phyloP scores from a whole-genome alignment of 2,113 vertebrate species.

The Taxidea taxus region DNA sequence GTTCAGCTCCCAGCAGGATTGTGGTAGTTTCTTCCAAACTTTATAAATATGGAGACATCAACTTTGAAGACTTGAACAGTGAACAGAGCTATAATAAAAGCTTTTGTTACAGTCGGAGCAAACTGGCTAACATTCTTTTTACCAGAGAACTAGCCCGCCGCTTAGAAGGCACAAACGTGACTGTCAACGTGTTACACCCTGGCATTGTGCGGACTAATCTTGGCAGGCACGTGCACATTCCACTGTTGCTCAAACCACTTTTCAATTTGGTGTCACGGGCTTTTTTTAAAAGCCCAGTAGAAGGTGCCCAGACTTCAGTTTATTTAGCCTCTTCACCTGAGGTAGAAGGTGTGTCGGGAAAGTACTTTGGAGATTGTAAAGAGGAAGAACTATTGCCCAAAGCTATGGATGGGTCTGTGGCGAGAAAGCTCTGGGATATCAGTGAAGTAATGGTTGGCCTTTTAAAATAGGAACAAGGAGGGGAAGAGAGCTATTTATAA shows the following conservation, averaged over 20 bases:
- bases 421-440: slow-evolving; percentile 93
- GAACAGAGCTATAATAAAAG: slow-evolving; percentile 91
- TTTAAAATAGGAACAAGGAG: slow-evolving; percentile 79
- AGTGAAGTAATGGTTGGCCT: slow-evolving; percentile 95
- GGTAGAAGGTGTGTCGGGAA: slow-evolving; percentile 91
- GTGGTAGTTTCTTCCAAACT: slow-evolving; percentile 96
- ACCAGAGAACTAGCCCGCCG: slow-evolving; percentile 88
- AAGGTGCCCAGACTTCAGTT: slow-evolving; percentile 94
- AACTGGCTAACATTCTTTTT: slow-evolving; percentile 95
- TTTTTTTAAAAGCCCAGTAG: slow-evolving; percentile 92
- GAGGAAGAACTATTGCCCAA: slow-evolving; percentile 91
- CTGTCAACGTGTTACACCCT: slow-evolving; percentile 92
- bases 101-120: slow-evolving; percentile 95
- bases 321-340: slow-evolving; percentile 93
- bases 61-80: slow-evolving; percentile 96
- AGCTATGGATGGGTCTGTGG: slow-evolving; percentile 89
- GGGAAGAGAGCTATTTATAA: not conserved
- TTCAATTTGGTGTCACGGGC: slow-evolving; percentile 90
- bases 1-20: slow-evolving; percentile 92
- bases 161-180: slow-evolving; percentile 89
- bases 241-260: slow-evolving; percentile 89
- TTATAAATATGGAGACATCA: slow-evolving; percentile 95
- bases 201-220: slow-evolving; percentile 94
- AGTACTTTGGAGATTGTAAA: slow-evolving; percentile 93
- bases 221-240: slow-evolving; percentile 91